Evolutionary conservation across 2,797 vertebrate genomes (phyloP).

Genomic region (Gymnopithys bicolor): DNA sequence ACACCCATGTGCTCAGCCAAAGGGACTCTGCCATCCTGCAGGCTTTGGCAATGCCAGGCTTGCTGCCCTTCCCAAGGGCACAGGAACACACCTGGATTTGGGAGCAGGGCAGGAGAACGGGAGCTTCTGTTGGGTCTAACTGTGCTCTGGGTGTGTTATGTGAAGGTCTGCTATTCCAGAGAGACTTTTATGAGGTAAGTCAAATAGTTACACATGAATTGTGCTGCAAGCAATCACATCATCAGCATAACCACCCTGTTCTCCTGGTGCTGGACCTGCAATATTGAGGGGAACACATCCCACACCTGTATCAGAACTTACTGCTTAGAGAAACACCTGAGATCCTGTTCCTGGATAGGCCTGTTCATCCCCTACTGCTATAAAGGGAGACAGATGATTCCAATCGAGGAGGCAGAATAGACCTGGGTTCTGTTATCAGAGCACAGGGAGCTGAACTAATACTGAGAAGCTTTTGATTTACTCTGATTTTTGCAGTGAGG

Average conservation of each 20-base stretch:
- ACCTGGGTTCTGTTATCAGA: neutral
- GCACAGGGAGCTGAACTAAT: neutral
- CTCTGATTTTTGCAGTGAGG: neutral
- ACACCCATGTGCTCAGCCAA: neutral
- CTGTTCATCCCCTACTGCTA: neutral
- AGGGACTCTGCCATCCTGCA: neutral
- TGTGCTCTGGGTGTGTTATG: rapidly evolving
- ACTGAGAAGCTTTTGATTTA: slow-evolving; percentile 12
- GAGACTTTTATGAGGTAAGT: neutral
- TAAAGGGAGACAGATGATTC: neutral
- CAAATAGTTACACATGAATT: rapidly evolving
- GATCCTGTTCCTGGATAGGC: neutral
- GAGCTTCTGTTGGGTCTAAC: rapidly evolving
- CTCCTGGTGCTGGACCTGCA: neutral
- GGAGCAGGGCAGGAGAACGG: neutral
- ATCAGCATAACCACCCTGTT: neutral
- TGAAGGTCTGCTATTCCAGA: neutral
- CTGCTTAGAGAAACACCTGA: neutral
- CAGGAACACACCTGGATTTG: neutral
- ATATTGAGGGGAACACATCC: neutral
- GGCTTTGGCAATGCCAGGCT: neutral
- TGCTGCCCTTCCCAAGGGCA: neutral
- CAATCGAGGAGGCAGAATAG: neutral
- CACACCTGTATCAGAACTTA: neutral
- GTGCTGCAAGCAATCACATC: rapidly evolving